Base-by-base conservation (phyloP, 2,797 vertebrate genomes). In the Anolis apletophallus region DNA sequence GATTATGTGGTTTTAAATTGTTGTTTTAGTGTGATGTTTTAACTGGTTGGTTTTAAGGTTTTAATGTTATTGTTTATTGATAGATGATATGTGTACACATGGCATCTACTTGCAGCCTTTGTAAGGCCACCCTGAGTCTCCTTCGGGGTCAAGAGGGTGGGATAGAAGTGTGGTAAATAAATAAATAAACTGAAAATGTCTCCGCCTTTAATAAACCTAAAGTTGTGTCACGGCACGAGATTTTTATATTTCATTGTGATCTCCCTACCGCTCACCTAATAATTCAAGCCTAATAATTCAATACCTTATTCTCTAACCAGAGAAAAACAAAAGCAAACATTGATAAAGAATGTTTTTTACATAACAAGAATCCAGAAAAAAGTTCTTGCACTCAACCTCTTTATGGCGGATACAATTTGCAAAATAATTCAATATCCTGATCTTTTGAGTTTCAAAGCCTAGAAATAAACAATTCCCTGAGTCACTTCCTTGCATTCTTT, bases 401-500 rank as follows among this genome's bases (percentile, higher is more conserved):
- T 32, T 59, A 50, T 54, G 21, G 34, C n/a, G 11, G 21, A 55
- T 75, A 52, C 46, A 11, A 46, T 67, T 72, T 73, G 81, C 71
- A 85, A 80, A 64, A 19, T 52, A 46, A 84, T 23, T 34, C 50
- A 57, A 50, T 86, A 46, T 50, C 11, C 8, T 46, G 34, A 54
- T 72, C n/a, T 80, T 36, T 64, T 34, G 36, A 50, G 52, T n/a
- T 64, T 69, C 72, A 73, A 69, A 73, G 5, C 16, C 16, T 67
- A 6, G 50, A 50, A 69, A 81, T 17, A 59, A 77, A 78, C 75
- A 10, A 55, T 21, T 55, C 34, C 40, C 73, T 86, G 72, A 88
- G 87, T 91, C 87, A 69, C 50, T 91, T 89, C 90, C 85, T 86
- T 80, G 29, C 52, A 83, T 73, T 82, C 64, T 29, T 54, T 11